These are phyloP conservation scores for Pelecanus crispus DNA, from an alignment of 2,113 vertebrate species.

Conservation along the genomic window DNA sequence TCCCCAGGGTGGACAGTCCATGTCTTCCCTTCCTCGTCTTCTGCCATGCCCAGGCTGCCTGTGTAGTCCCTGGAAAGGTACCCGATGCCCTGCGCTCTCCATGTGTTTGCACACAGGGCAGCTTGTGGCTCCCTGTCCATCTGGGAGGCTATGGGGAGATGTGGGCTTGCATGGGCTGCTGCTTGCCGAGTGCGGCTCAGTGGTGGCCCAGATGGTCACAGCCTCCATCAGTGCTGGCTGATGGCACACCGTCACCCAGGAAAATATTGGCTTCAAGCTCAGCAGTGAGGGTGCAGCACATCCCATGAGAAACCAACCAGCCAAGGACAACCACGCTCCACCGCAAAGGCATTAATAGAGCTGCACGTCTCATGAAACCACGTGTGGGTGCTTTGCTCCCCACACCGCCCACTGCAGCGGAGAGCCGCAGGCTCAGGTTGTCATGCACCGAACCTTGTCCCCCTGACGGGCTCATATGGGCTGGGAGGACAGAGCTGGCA, in stretches of 20 bases:
- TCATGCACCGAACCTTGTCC: background rate
- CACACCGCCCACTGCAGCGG: background rate
- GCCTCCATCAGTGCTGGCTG: background rate
- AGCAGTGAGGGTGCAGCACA: background rate
- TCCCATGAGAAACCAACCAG: background rate
- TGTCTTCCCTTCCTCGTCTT: background rate
- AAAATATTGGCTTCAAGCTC: background rate
- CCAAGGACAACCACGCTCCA: background rate
- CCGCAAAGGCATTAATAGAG: background rate
- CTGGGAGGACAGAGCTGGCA: background rate
- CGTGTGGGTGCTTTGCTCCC: background rate
- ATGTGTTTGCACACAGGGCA: background rate
- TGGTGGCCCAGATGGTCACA: background rate
- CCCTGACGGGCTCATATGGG: background rate
- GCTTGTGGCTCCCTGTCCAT: background rate
- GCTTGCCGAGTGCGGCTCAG: background rate
- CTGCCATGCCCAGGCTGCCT: background rate
- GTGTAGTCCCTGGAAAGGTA: background rate
- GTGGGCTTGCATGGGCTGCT: background rate
- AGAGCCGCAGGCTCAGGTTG: background rate
- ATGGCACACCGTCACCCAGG: background rate
- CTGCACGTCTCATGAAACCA: rapidly evolving
- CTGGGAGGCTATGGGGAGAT: background rate
- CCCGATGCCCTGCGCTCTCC: background rate
- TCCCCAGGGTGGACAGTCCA: background rate